Evolutionary conservation across 2,113 vertebrate species (phyloP).

Genomic region (Tonatia bakeri): DNA sequence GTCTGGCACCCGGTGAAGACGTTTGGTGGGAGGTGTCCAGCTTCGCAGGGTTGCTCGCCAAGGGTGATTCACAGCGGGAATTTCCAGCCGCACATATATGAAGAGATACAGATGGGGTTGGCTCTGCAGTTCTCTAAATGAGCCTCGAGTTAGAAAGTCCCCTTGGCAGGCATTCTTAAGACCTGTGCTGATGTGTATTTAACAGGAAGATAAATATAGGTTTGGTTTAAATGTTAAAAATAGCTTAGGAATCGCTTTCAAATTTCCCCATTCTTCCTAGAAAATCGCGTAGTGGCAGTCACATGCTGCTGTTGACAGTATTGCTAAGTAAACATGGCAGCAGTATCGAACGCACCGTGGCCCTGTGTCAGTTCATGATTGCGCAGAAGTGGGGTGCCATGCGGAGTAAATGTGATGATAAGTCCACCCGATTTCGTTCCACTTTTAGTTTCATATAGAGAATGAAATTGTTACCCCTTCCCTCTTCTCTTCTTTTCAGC

Average conservation of each 20-base stretch:
- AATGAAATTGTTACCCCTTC: neutral
- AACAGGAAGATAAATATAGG: constrained; percentile 60
- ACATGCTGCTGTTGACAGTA: neutral
- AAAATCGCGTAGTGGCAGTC: neutral
- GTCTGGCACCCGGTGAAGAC: constrained; percentile 53
- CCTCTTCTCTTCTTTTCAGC: constrained; percentile 77
- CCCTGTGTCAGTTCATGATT: neutral
- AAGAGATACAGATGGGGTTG: constrained; percentile 62
- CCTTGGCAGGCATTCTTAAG: constrained; percentile 70
- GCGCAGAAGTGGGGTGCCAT: neutral
- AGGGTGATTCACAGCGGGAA: constrained; percentile 75
- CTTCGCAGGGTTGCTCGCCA: constrained; percentile 69
- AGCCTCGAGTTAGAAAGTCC: constrained; percentile 70
- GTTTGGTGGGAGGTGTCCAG: constrained; percentile 58
- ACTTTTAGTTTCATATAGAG: neutral
- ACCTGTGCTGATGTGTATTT: constrained; percentile 57
- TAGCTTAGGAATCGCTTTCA: constrained; percentile 57
- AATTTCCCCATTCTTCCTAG: constrained; percentile 16
- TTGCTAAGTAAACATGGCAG: neutral
- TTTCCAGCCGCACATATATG: constrained; percentile 74
- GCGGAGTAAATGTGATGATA: neutral
- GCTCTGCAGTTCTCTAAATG: constrained; percentile 56
- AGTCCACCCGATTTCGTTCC: neutral
- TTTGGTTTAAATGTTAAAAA: neutral
- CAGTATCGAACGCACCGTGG: neutral